These are phyloP conservation scores for Pteropus alecto DNA, from an alignment of 2,113 vertebrate species.

Conservation along the genomic window DNA sequence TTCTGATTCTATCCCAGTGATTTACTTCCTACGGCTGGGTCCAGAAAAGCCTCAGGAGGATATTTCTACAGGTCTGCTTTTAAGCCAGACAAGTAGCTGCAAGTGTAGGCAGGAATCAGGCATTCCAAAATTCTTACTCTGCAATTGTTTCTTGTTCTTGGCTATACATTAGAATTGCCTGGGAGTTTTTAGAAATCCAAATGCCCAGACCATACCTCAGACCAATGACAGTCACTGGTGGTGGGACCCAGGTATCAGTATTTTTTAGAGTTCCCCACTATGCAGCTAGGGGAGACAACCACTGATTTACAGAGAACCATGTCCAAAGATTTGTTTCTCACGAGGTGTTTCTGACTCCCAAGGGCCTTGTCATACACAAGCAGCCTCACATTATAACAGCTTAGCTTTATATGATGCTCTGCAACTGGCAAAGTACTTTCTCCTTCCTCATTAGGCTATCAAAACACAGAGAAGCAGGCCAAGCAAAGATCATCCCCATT, in stretches of 20 bases:
- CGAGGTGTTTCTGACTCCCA: neutral
- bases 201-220: neutral
- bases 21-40: neutral
- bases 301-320: neutral
- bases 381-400: neutral
- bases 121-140: neutral
- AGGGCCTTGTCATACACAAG: neutral
- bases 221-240: neutral
- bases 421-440: neutral
- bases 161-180: neutral
- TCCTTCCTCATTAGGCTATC: neutral
- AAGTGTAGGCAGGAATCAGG: neutral
- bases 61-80: neutral
- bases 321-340: neutral
- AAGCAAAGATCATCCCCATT: neutral
- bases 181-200: neutral
- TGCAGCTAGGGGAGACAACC: neutral
- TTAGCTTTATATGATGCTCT: slow-evolving; percentile 17
- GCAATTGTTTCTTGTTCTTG: neutral
- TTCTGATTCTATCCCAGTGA: neutral
- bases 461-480: slow-evolving; percentile 1
- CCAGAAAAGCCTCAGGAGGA: neutral
- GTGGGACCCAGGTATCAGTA: neutral
- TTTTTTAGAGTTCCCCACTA: neutral
- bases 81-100: neutral